Evolutionary conservation across 92 coral and sea anemone genomes (phyloP).

Genomic region (Zoanthus sansibaricus): DNA sequence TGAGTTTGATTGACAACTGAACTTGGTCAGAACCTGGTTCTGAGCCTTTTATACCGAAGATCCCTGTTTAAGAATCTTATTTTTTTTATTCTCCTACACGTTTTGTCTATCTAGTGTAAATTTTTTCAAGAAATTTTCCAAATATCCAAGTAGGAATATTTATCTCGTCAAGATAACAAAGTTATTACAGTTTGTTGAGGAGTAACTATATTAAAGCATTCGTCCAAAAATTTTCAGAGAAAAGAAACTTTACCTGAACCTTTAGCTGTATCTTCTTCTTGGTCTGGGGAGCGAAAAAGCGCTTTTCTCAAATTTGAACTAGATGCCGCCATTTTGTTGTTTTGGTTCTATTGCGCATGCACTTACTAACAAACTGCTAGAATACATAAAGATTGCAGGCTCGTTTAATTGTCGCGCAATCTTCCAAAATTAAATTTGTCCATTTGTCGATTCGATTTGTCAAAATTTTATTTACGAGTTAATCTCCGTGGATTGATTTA

Average conservation of each 20-base stretch:
- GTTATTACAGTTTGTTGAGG: too few relatives aligned
- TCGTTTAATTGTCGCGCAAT: slow-evolving; percentile 82
- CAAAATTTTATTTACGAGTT: neutral
- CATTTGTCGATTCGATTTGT: neutral
- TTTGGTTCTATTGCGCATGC: slow-evolving; percentile 20
- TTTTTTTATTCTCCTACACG: too few relatives aligned
- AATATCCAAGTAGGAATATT: too few relatives aligned
- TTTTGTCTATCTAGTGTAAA: too few relatives aligned
- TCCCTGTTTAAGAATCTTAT: too few relatives aligned
- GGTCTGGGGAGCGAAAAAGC: slow-evolving; percentile 87
- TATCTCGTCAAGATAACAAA: too few relatives aligned
- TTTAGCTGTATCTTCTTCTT: slow-evolving; percentile 61
- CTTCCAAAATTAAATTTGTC: slow-evolving; percentile 61
- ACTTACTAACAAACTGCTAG: neutral
- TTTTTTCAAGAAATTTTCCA: too few relatives aligned
- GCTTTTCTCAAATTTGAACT: slow-evolving; percentile 77
- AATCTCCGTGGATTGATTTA: neutral
- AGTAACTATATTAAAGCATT: too few relatives aligned
- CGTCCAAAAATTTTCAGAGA: too few relatives aligned
- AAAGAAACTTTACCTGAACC: slow-evolving; percentile 61
- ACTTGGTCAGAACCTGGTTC: too few relatives aligned
- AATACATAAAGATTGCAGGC: slow-evolving; percentile 7
- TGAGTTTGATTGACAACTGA: too few relatives aligned
- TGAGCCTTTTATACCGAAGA: too few relatives aligned
- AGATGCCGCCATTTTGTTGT: slow-evolving; percentile 83